Evolutionary conservation across 2,888 invertebrate genomes (phyloP).

Genomic region (Leucophora obtusa): DNA sequence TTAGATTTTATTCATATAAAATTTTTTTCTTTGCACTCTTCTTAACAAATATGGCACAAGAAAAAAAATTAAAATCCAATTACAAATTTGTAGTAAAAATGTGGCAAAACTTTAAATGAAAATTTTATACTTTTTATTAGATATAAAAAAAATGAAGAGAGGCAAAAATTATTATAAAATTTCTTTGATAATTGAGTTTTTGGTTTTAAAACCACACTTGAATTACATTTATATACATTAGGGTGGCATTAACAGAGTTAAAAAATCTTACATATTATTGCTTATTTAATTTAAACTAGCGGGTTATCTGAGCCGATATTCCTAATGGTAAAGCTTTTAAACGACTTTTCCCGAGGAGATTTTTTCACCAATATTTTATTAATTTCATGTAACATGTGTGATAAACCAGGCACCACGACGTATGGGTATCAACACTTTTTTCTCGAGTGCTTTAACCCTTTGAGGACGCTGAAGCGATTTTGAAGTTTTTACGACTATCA

Average conservation of each 20-base stretch:
- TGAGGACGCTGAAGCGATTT: too few species aligned
- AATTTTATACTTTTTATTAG: constrained; percentile 16
- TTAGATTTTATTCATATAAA: constrained; percentile 13
- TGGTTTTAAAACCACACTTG: not conserved
- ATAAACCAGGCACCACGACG: too few species aligned
- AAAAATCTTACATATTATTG: too few species aligned
- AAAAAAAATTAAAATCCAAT: constrained; percentile 45
- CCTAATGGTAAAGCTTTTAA: too few species aligned
- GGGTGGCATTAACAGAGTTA: not conserved
- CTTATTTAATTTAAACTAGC: too few species aligned
- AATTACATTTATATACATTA: not conserved
- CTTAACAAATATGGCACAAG: not conserved
- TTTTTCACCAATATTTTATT: too few species aligned
- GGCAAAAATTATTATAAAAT: constrained; percentile 7
- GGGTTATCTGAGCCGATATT: too few species aligned
- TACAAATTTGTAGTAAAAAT: constrained; percentile 41
- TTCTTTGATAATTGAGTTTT: constrained; percentile 44
- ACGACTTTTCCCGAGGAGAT: too few species aligned
- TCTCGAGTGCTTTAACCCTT: too few species aligned
- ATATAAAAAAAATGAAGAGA: constrained; percentile 3
- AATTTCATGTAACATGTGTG: too few species aligned
- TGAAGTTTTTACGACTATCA: too few species aligned
- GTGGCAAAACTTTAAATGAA: constrained; percentile 50
- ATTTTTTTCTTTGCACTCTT: constrained; percentile 11
- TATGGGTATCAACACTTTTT: too few species aligned